A percentile compares a stretch with the other conserved stretches of the same genome.
Evolutionary conservation across 2,888 invertebrate species (phyloP).

Genomic region (Pegoplata infirma): DNA sequence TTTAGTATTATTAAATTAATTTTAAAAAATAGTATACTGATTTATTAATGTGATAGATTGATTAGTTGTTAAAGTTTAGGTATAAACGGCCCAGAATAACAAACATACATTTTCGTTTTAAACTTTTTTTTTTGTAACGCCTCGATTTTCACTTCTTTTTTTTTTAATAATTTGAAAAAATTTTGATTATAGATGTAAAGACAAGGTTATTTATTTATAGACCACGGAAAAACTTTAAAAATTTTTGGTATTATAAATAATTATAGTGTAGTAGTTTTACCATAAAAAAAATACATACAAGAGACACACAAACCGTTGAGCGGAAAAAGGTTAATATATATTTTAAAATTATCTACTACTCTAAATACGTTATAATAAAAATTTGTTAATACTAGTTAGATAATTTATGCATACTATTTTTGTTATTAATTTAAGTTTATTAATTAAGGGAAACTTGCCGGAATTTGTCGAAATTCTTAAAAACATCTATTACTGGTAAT

Average conservation of each 20-base stretch:
- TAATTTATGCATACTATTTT: conserved; percentile 29
- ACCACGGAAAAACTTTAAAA: not conserved
- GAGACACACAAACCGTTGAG: conserved; percentile 66
- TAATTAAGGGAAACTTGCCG: no score
- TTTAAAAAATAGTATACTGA: no score
- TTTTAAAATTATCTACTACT: conserved; percentile 39
- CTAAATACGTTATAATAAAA: not conserved
- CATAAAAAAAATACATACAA: conserved; percentile 26
- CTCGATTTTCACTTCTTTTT: conserved; percentile 11
- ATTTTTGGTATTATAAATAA: not conserved
- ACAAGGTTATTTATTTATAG: no score
- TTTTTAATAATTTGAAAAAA: conserved; percentile 18
- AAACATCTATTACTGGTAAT: no score
- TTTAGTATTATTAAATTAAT: no score
- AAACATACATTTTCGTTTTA: conserved; percentile 51
- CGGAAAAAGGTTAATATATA: conserved; percentile 66
- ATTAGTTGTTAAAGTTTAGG: conserved; percentile 31
- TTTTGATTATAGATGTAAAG: not conserved
- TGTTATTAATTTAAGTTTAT: not conserved
- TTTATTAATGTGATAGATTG: no score
- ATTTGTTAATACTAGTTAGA: conserved; percentile 2
- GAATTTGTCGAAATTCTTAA: no score
- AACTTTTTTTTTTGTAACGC: conserved; percentile 44
- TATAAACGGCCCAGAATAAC: conserved; percentile 73
- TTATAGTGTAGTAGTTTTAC: not conserved